phyloP scores from a whole-genome alignment of 2,113 vertebrate genomes.

The Rhombomys opimus region DNA sequence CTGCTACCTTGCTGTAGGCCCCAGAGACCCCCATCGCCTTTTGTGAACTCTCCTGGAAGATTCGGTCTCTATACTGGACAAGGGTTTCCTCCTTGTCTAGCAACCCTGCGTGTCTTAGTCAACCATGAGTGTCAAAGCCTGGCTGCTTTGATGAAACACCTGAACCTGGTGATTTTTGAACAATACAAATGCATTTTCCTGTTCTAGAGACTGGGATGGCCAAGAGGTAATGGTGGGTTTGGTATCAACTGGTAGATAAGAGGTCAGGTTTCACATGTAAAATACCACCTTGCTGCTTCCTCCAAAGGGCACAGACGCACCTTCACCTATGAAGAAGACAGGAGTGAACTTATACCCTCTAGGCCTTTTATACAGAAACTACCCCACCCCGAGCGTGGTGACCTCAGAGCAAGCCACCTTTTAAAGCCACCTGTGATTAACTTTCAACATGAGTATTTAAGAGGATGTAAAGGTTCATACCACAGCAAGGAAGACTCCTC shows the following conservation, averaged over 20 bases:
- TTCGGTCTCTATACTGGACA: background rate
- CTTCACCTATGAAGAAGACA: background rate
- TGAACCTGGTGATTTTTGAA: background rate
- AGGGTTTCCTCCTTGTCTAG: background rate
- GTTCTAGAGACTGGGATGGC: background rate
- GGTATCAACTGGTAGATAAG: background rate
- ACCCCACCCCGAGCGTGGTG: background rate
- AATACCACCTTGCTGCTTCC: background rate
- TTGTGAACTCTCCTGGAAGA: background rate
- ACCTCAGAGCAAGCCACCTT: background rate
- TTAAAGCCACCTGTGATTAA: background rate
- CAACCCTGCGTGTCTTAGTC: background rate
- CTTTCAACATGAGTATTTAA: background rate
- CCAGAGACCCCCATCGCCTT: background rate
- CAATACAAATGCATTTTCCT: background rate
- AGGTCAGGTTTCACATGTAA: background rate
- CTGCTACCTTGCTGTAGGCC: background rate
- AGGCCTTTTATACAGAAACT: background rate
- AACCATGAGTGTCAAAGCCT: no score
- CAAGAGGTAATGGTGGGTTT: no score
- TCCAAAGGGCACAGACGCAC: background rate
- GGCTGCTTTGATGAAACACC: background rate
- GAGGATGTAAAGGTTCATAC: background rate
- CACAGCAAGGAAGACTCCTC: background rate
- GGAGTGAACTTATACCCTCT: background rate